A percentile compares a stretch with the other conserved stretches of the same genome.
Evolutionary conservation across 2,113 vertebrate genomes (phyloP).

Genomic region (Leptobrachium ailaonicum): DNA sequence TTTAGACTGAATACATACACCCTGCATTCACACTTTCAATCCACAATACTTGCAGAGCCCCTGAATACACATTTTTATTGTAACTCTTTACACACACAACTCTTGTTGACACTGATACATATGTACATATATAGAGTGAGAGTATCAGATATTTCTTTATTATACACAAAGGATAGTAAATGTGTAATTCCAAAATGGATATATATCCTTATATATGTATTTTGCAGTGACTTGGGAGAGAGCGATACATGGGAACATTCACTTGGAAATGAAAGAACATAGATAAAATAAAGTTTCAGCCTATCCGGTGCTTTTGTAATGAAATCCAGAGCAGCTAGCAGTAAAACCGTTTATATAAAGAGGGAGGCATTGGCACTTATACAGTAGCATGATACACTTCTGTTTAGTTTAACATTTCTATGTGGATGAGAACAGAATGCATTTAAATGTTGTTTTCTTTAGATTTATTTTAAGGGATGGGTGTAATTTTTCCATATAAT

Average conservation of each 20-base stretch:
- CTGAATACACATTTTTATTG: too few relatives aligned
- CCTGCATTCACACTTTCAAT: too few relatives aligned
- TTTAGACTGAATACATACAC: too few relatives aligned
- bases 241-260: neutral
- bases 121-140: too few relatives aligned
- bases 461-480: slow-evolving; percentile 4
- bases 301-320: slow-evolving; percentile 21
- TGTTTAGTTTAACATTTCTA: slow-evolving; percentile 39
- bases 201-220: too few relatives aligned
- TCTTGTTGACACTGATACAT: too few relatives aligned
- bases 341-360: slow-evolving; percentile 27
- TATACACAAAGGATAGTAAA: too few relatives aligned
- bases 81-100: too few relatives aligned
- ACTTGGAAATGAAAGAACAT: neutral
- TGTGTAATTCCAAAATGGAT: too few relatives aligned
- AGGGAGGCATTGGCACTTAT: slow-evolving; percentile 24
- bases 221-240: neutral
- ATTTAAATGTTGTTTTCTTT: slow-evolving; percentile 3
- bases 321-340: slow-evolving; percentile 30
- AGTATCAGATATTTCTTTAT: too few relatives aligned
- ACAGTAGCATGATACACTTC: slow-evolving; percentile 37
- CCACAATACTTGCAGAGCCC: too few relatives aligned
- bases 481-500: too few relatives aligned
- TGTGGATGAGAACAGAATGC: slow-evolving; percentile 30
- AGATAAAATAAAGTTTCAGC: slow-evolving; percentile 2